A percentile compares a stretch with the other conserved stretches of the same genome.
Conservation (phyloP, 2,888 invertebrate species). For the Xanthorhoe designata region DNA sequence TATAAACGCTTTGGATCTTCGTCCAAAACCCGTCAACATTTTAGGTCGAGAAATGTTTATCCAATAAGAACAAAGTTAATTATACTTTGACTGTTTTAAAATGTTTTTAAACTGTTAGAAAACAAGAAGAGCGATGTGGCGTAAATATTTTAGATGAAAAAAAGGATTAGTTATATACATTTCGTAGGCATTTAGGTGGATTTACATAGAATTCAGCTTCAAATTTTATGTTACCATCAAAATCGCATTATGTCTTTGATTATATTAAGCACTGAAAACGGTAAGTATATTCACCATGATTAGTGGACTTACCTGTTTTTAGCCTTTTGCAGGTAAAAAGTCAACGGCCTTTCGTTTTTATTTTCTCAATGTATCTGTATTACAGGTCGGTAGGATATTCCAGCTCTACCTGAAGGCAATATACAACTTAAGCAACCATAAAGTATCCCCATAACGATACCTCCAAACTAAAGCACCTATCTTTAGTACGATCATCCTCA, state of each 20-base stretch:
- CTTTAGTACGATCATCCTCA: slow-evolving; percentile 42
- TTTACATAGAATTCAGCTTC: too few relatives aligned
- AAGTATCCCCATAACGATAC: slow-evolving; percentile 34
- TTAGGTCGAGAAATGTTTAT: slow-evolving; percentile 42
- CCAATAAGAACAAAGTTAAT: slow-evolving; percentile 24
- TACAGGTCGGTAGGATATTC: too few relatives aligned
- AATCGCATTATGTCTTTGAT: too few relatives aligned
- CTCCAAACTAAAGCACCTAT: slow-evolving; percentile 43
- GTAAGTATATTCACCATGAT: too few relatives aligned
- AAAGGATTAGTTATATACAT: not conserved
- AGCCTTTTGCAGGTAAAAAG: too few relatives aligned
- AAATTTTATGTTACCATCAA: too few relatives aligned
- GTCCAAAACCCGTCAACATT: slow-evolving; percentile 61
- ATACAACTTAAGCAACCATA: slow-evolving; percentile 23
- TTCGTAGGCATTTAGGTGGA: too few relatives aligned
- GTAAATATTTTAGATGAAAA: not conserved
- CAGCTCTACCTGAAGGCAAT: not conserved
- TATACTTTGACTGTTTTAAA: slow-evolving; percentile 26
- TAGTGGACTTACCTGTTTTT: too few relatives aligned
- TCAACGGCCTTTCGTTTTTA: too few relatives aligned
- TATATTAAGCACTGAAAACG: too few relatives aligned
- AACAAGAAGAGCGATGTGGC: slow-evolving; percentile 8
- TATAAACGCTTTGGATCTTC: slow-evolving; percentile 68
- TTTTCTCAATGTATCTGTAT: too few relatives aligned
- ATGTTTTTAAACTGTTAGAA: slow-evolving; percentile 21